Percentiles rank a stretch among this genome's conserved stretches.
Conservation (phyloP, 64 coral and sea anemone genomes). For the Dendronephthya gigantea region DNA sequence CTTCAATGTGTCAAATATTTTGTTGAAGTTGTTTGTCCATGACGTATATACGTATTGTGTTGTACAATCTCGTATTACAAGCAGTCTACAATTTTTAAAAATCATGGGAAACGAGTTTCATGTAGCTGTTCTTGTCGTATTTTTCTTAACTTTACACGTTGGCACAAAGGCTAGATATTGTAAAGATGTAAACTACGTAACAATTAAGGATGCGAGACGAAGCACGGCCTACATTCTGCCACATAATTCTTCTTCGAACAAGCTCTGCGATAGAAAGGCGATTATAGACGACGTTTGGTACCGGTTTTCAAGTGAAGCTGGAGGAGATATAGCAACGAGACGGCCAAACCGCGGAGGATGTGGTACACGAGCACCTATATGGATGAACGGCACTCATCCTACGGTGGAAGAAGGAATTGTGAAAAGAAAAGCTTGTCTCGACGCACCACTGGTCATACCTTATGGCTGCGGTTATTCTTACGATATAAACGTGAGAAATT, state of each 20-base stretch:
- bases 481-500: constrained; percentile 18
- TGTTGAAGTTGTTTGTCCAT: too few relatives aligned
- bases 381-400: constrained; percentile 42
- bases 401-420: neutral
- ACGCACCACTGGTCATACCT: neutral
- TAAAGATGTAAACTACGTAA: neutral
- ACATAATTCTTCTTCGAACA: neutral
- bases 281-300: constrained; percentile 29
- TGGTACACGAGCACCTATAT: constrained; percentile 42
- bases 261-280: neutral
- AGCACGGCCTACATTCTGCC: neutral
- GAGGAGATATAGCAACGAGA: constrained; percentile 31
- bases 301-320: constrained; percentile 27
- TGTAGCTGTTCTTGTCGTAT: neutral
- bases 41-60: too few relatives aligned
- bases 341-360: neutral
- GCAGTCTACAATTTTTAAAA: too few relatives aligned
- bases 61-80: too few relatives aligned
- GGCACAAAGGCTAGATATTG: neutral
- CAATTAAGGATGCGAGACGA: neutral
- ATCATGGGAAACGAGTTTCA: neutral
- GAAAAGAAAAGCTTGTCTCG: neutral
- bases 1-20: too few relatives aligned
- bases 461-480: neutral
- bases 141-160: neutral